Base-by-base conservation (phyloP, 2,888 invertebrate species). In the Orthonychiurus folsomi region DNA sequence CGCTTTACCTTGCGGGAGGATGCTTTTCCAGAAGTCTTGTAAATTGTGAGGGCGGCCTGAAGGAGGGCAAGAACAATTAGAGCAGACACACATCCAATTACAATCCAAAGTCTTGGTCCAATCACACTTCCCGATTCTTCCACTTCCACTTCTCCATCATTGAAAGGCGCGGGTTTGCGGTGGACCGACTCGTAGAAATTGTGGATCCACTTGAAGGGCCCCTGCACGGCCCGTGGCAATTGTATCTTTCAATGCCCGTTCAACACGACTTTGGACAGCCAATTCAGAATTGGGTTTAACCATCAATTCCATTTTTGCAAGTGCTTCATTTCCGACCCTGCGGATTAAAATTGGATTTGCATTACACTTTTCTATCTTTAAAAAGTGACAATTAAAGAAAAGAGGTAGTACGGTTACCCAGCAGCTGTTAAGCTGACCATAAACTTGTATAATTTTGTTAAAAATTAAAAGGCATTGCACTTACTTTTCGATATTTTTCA, bases 31-130 rank as follows among this genome's bases (percentile, higher is more conserved):
- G n/a, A n/a, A n/a, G n/a, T n/a, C n/a, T n/a, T 83, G 77, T 87
- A 86, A 56, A 93, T 83, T 1, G 91, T 92, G 75, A 91, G 90
- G 59, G 81, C 84, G 0, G 91, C 92, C 79, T 93, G 93, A 56
- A 93, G 79, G 15, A 92, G 73, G 1, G 89, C 89, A 50, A 93
- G 83, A 23, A 90, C 79, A 37, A 92, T 80, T 53, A 93, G 78
- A 0, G 90, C 90, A 0, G 83, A 85, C 62, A 92, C 85, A 72
- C 90, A 88, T 5, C 87, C 92, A 64, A 89, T 80, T 52, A 92
- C 89, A 65, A 89, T 86, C 80, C 89, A 90, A 65, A 90, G 79
- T 74, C 89, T 63, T 20, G 71, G 61, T 25, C 66, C 64, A 50
- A 66, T 64, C 28, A 69, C 64, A 23, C 64, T 50, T 5, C 67